phyloP scores from a whole-genome alignment of 2,797 vertebrate species.

The Arctocebus calabarensis region DNA sequence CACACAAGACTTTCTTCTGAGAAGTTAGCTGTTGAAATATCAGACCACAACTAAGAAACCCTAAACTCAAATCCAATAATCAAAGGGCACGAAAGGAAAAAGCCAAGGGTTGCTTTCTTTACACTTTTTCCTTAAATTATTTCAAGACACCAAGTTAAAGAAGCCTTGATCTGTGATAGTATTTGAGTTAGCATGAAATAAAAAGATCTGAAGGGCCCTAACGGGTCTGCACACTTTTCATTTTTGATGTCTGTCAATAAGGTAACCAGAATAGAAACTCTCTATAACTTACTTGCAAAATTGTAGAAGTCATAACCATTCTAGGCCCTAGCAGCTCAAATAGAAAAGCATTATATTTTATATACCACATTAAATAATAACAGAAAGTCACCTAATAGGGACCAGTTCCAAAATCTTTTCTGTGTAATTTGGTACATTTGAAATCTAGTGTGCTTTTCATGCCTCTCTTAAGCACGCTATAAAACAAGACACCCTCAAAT shows the following conservation, averaged over 20 bases:
- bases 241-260: slow-evolving; percentile 58
- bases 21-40: background rate
- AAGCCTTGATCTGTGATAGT: background rate
- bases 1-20: slow-evolving; percentile 8
- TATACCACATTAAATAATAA: slow-evolving; percentile 79
- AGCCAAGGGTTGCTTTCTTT: background rate
- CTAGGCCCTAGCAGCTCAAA: background rate
- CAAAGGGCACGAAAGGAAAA: background rate
- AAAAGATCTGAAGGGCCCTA: background rate
- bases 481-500: slow-evolving; percentile 74
- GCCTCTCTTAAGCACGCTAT: slow-evolving; percentile 67
- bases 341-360: slow-evolving; percentile 62
- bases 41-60: background rate
- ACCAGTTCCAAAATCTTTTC: slow-evolving; percentile 81
- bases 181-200: slow-evolving; percentile 12
- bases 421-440: slow-evolving; percentile 77
- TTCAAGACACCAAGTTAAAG: slow-evolving; percentile 45
- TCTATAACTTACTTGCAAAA: slow-evolving; percentile 55
- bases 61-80: background rate
- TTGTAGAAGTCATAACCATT: slow-evolving; percentile 36
- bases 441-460: slow-evolving; percentile 82
- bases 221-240: background rate
- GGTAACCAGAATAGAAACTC: slow-evolving; percentile 32
- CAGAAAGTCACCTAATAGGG: slow-evolving; percentile 81
- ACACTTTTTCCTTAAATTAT: slow-evolving; percentile 31